Conservation (phyloP, 2,797 vertebrate genomes). For the Gorsachius magnificus region DNA sequence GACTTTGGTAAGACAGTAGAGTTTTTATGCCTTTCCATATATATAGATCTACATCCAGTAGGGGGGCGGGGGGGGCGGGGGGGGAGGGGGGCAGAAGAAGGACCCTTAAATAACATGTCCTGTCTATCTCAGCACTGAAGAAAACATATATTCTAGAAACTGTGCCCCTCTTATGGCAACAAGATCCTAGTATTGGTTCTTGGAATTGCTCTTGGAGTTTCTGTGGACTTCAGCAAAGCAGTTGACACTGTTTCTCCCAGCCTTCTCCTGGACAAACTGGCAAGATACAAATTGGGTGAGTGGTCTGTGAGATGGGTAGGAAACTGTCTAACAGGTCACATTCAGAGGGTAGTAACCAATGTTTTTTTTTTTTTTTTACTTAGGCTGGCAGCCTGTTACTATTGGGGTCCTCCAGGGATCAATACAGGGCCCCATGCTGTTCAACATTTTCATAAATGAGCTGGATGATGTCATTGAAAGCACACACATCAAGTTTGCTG, state of each 20-base stretch:
- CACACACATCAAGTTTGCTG: background rate
- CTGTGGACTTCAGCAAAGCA: background rate
- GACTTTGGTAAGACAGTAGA: background rate
- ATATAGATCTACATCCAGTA: background rate
- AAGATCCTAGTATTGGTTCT: background rate
- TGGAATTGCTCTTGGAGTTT: background rate
- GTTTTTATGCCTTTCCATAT: background rate
- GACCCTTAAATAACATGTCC: background rate
- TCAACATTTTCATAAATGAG: background rate
- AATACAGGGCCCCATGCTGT: background rate
- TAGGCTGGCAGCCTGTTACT: background rate
- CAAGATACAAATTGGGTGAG: background rate
- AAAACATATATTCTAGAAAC: background rate
- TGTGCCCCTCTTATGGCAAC: background rate
- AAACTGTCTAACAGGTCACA: background rate
- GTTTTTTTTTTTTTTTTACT: background rate
- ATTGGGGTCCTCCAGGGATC: background rate
- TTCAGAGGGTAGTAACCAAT: background rate
- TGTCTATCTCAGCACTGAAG: background rate
- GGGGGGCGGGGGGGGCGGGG: background rate
- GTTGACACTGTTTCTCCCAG: background rate
- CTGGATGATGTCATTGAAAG: background rate
- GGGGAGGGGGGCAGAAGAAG: background rate
- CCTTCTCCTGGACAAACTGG: background rate
- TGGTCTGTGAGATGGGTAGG: background rate